Base-by-base conservation (phyloP, 1,140 invertebrate genomes). In the Drosophila subpulchrella region DNA sequence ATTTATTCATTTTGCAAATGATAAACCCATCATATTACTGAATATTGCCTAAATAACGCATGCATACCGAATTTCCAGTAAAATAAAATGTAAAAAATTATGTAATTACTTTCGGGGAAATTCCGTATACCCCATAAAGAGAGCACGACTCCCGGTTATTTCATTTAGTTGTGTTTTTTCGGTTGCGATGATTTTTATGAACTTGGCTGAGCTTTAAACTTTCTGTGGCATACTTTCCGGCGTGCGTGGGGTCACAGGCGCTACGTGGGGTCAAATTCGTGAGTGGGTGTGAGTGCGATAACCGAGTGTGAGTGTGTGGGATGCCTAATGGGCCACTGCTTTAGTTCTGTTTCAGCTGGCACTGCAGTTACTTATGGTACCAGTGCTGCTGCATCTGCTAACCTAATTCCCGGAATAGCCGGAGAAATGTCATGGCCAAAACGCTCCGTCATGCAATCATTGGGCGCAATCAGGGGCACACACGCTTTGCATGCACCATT, bases 371-470 rank as follows among this genome's bases (percentile, higher is more conserved):
- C 27, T 63, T 62, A 42, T 15, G 10, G 24, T 44, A 7, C 15
- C 12, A 13, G 24, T 20, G 17, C 15, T n/a, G 13, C 44, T 81
- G 74, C 78, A 81, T 56, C 72, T 60, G 57, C 62, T 82, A 82
- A 82, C 79, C 79, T 63, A 75, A 81, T 78, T 81, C 74, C 32
- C 32, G 27, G 27, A 27, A 34, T 34, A 10, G 2, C 42, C 55
- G 38, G 67, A 46, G 75, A 75, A 77, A 70, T 88, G 79, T 86
- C 83, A 82, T 78, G 73, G 75, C 57, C 48, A 76, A 75, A 82
- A 77, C 54, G 57, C 73, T 67, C 38, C 54, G 61, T 81, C 78
- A 81, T 81, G 56, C 83, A 88, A 86, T 88, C 86, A 88, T 82
- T 78, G 66, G 63, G 72, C 79, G 78, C 63, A 83, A 79, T 80